Base-by-base conservation (phyloP, 1,140 invertebrate species). In the Hyles euphorbiae region DNA sequence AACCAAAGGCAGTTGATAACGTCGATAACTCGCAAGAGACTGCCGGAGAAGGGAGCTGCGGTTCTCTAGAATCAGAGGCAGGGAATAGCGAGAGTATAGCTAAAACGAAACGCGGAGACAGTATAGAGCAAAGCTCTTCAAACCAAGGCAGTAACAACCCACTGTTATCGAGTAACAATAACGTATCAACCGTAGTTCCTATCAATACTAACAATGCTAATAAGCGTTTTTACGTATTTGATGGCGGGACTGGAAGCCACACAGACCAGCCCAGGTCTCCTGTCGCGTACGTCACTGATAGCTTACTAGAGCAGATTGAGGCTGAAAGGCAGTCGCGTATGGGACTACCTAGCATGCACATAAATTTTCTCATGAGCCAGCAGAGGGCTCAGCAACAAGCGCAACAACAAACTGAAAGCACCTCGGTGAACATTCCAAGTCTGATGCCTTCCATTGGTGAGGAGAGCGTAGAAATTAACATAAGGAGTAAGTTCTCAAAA, bases 61-160 rank as follows among this genome's bases (percentile, higher is more conserved):
- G 83, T 11, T 90, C 88, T 11, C 62, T 89, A 53, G 82, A 86
- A 65, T 89, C 89, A 0, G 86, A 88, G 50, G 80, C 81, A 12
- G 81, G 79, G 4, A 88, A 83, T 43, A 84, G 72, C 67, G 79
- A 88, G 76, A 81, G 66, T 60, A 67, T 81, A 70, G 43, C 76
- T n/a, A 90, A 89, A 68, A 66, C 78, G 5, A 89, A 89, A 75
- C 68, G 82, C 10, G 82, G 73, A 6, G 87, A 89, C 48, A 87
- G 81, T 58, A 74, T 83, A 58, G 88, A 89, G 48, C 84, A 85
- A 66, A 89, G 83, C 65, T 89, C 88, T 32, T 90, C 88, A 3
- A 89, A 89, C 48, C 87, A 89, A 65, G 87, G 88, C 2, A 90
- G 88, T 52, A 89, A 89, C 47, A 90, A 89, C 65, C 87, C 88